These are phyloP conservation scores for Zeugodacus cucurbitae DNA, from an alignment of 1,140 invertebrate species.

Conservation along the genomic window DNA sequence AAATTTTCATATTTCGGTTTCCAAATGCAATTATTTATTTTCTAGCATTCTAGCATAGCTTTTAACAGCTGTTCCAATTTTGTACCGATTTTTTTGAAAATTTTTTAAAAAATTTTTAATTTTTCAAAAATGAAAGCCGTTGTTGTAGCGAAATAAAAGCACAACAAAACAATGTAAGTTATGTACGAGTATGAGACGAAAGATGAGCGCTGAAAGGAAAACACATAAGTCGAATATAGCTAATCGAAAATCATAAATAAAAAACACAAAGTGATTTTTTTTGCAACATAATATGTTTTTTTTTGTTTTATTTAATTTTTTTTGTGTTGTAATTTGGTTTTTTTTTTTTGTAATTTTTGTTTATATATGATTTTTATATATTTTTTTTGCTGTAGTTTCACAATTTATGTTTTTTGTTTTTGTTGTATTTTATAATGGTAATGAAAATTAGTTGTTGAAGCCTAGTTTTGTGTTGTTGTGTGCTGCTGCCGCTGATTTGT, in stretches of 20 bases:
- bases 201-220: neutral
- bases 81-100: too few species aligned
- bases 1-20: too few species aligned
- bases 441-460: slow-evolving; percentile 27
- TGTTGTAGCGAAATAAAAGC: neutral
- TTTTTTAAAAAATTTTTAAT: neutral
- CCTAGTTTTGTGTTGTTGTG: slow-evolving; percentile 17
- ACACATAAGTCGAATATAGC: neutral
- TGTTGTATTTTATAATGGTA: neutral
- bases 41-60: too few species aligned
- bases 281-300: slow-evolving; percentile 37
- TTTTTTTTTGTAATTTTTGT: neutral
- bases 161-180: neutral
- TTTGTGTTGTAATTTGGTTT: slow-evolving; percentile 28
- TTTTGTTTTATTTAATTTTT: slow-evolving; percentile 36
- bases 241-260: neutral
- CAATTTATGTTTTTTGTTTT: neutral
- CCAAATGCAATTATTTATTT: too few species aligned
- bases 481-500: neutral
- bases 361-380: neutral
- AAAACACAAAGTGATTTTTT: slow-evolving; percentile 17
- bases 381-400: neutral
- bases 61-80: too few species aligned
- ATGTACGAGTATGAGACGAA: neutral
- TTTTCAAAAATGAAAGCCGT: neutral